Evolutionary conservation across 2,888 invertebrate species (phyloP), one percentile per base, ranked within the genome.

Genomic region (Seira ritae): DNA sequence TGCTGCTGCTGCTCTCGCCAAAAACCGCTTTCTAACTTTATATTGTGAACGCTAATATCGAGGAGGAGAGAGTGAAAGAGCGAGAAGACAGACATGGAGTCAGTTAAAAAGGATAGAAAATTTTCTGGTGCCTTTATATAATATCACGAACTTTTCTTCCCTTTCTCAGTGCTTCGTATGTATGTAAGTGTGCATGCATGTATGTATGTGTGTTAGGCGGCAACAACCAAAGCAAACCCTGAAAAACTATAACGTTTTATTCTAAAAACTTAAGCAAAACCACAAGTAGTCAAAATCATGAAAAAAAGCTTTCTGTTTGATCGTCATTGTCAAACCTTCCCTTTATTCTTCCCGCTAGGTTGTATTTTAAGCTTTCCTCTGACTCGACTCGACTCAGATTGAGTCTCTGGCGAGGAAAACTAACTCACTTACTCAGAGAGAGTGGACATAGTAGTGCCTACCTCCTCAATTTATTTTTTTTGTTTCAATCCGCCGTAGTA

Each of bases 271-370:
- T 31, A 77, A 72, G 82, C 77, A 77, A 77, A 73, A 82, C 82
- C 82, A 82, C 82, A 82, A 77, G 77, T 77, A 82, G 77, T 82
- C 82, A 82, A 82, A 82, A 82, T 82, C 77, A 67, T 60, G 60
- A 77, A 82, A 82, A n/a, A 31, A 82, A 82, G 72, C 73, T 72
- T 82, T 31, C 31, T 82, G 68, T 73, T 72, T 77, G 77, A 82
- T 82, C 82, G 77, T 70, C 68, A 55, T 76, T 68, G 66, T 66
- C 74, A 46, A 19, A 31, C 46, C 8, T 31, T 31, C 31, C 31
- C 31, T 31, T 31, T 31, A 31, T 74, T 66, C 50, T 46, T 77
- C 72, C 71, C 71, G 31, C 31, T 62, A 31, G 31, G 68, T 76
- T 77, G 71, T 55, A 77, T 82, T 73, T 82, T 76, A 82, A 82